These are phyloP conservation scores for Leptopilina clavipes DNA, from an alignment of 1,140 invertebrate genomes.

Conservation along the genomic window DNA sequence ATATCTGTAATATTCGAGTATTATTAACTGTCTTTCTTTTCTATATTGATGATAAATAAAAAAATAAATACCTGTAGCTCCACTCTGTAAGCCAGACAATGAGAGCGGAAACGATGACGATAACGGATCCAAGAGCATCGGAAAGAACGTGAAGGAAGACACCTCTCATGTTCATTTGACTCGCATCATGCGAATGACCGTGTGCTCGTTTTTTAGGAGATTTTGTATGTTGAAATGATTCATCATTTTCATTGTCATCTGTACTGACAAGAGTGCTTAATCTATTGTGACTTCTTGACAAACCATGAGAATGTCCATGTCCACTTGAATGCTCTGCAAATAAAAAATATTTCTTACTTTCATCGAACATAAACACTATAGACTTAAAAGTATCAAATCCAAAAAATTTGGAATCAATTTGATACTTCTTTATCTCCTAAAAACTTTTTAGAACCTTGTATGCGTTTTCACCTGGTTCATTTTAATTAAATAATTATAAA, in stretches of 20 bases:
- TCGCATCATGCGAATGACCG: slow-evolving; percentile 79
- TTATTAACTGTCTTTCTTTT: too few species aligned
- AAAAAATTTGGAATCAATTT: too few species aligned
- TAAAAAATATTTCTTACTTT: neutral
- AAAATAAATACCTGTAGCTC: slow-evolving; percentile 77
- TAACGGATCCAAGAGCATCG: slow-evolving; percentile 96
- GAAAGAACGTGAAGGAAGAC: slow-evolving; percentile 98
- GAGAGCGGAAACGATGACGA: slow-evolving; percentile 95
- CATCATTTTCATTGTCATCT: slow-evolving; percentile 89
- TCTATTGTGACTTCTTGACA: slow-evolving; percentile 78
- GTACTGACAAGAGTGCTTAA: slow-evolving; percentile 80
- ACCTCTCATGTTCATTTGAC: slow-evolving; percentile 97
- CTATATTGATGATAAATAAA: neutral
- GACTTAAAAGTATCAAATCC: too few species aligned
- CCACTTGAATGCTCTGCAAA: slow-evolving; percentile 83
- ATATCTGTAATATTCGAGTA: slow-evolving; percentile 71
- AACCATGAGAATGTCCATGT: slow-evolving; percentile 84
- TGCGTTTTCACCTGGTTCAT: too few species aligned
- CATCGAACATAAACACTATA: too few species aligned
- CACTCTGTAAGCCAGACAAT: slow-evolving; percentile 92
- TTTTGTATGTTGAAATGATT: slow-evolving; percentile 77
- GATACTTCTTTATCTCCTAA: too few species aligned
- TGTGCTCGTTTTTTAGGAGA: slow-evolving; percentile 72
- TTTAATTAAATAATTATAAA: too few species aligned
- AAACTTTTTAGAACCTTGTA: too few species aligned